Evolutionary conservation across 1,140 invertebrate genomes (phyloP), one percentile per base, ranked within the genome.

Genomic region (Calycopis cecrops): DNA sequence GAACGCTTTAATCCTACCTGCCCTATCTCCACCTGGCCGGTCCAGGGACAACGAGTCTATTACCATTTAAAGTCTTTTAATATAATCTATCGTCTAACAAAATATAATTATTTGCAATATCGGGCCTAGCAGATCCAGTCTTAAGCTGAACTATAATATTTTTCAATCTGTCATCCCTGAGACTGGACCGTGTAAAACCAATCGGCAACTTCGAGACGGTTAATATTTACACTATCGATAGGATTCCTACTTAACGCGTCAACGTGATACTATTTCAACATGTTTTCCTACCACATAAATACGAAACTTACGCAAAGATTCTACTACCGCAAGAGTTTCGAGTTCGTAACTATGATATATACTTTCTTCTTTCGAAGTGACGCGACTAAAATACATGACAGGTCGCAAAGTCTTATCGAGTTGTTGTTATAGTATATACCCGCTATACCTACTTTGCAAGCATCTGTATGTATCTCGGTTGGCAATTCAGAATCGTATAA

Each of bases 331-430:
- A 1, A 82, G 52, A 0, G 76, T 73, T 42, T 81, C 79, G 1
- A 85, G 53, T 54, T 87, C 82, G 55, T 71, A 83, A 2, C 54
- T 57, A 21, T 76, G 71, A 51, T 70, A 82, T 14, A 63, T 63
- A 14, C 56, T 56, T 53, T 85, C 77, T 33, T 74, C 65, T 1
- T 60, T 54, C 0, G 65, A 63, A 0, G 76, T 83, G 16, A 69
- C 55, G n/a, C 69, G 44, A 53, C 70, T 83, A 59, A 59, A 80
- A 52, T 76, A 85, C 6, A 65, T 69, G 8, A 84, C 52, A 0
- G 79, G 79, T 11, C 67, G 58, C 1, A 80, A 62, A n/a, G 50
- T 16, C 55, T 56, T 50, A 6, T 48, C 35, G 9, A 38, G 9
- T 9, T 12, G 10, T 3, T 48, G 10, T 28, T 74, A 71, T 1